Base-by-base conservation (phyloP, 2,113 vertebrate genomes). In the Oxygymnocypris stewartii region DNA sequence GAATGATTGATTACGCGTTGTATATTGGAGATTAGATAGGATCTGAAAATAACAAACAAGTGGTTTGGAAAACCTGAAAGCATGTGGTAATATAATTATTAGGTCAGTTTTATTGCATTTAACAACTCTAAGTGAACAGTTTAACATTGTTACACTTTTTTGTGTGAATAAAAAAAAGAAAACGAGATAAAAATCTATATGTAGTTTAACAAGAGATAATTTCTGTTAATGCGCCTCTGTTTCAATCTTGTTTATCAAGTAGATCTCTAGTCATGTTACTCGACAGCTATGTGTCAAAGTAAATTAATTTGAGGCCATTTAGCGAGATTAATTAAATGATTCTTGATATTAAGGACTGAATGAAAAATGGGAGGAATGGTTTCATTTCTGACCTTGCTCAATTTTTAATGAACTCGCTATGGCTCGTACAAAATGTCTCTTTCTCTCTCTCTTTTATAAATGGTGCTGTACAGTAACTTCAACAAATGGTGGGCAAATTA, bases 351-450 rank as follows among this genome's bases (percentile, higher is more conserved):
- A 92, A 91, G 88, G 90, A 91, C 93, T 92, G 92, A 92, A 94
- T 95, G 93, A 95, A 90, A 92, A 94, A 95, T 94, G 92, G 92
- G 90, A 83, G 89, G 90, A 92, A 80, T 84, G 89, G 91, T 91
- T 94, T 94, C 91, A 94, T 93, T 94, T 92, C 91, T 94, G 94
- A 94, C 94, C 94, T 94, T 92, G 92, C 88, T 95, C 79, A 94
- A 96, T 95, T 94, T 93, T 95, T 96, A 93, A 96, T 95, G 92
- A 95, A 93, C 92, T 92, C 89, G 80, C 90, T 90, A 91, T 84
- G 86, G 85, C 86, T 86, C 86, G 35, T 87, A 80, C 88, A 82
- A 87, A 85, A 92, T 87, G 86, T 87, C 86, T 85, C 86, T 54
- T 16, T 2, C 57, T 93, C 90, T 84, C 84, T 93, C 91, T n/a